Evolutionary conservation across 2,888 invertebrate genomes (phyloP).

Genomic region (Caenorhabditis drosophilae): DNA sequence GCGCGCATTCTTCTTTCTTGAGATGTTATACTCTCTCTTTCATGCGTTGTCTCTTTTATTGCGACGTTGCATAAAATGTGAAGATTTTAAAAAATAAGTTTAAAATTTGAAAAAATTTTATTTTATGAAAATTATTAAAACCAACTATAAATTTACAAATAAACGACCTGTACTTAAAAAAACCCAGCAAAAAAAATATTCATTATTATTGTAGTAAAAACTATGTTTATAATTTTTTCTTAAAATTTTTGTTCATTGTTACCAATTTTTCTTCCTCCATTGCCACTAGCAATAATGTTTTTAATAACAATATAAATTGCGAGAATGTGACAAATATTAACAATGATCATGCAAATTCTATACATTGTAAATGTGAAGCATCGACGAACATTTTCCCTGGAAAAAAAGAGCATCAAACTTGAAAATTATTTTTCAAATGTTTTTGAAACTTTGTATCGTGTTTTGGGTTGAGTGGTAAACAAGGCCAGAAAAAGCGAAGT

Average conservation of each 20-base stretch:
- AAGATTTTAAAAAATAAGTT: too few species aligned
- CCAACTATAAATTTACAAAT: constrained; percentile 18
- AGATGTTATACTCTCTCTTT: neutral
- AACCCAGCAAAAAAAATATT: neutral
- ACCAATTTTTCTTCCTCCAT: constrained; percentile 47
- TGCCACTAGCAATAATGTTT: constrained; percentile 49
- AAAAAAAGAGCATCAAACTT: constrained; percentile 11
- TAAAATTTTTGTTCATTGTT: constrained; percentile 28
- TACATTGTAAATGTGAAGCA: constrained; percentile 65
- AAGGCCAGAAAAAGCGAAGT: constrained; percentile 68
- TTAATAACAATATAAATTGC: constrained; percentile 53
- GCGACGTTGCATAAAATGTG: constrained; percentile 3
- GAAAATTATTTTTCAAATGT: neutral
- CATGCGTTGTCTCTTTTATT: neutral
- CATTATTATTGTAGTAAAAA: too few species aligned
- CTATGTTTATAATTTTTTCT: too few species aligned
- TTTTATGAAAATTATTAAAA: constrained; percentile 7
- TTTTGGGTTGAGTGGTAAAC: constrained; percentile 66
- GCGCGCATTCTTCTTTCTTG: constrained; percentile 14
- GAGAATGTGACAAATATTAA: constrained; percentile 65
- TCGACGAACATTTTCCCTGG: constrained; percentile 67
- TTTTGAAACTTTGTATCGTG: constrained; percentile 53
- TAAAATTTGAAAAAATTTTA: constrained; percentile 7
- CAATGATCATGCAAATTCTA: constrained; percentile 65
- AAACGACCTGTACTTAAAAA: constrained; percentile 35